Evolutionary conservation across 2,113 vertebrate genomes (phyloP), one percentile per base, ranked within the genome.

Genomic region (Neotoma lepida): DNA sequence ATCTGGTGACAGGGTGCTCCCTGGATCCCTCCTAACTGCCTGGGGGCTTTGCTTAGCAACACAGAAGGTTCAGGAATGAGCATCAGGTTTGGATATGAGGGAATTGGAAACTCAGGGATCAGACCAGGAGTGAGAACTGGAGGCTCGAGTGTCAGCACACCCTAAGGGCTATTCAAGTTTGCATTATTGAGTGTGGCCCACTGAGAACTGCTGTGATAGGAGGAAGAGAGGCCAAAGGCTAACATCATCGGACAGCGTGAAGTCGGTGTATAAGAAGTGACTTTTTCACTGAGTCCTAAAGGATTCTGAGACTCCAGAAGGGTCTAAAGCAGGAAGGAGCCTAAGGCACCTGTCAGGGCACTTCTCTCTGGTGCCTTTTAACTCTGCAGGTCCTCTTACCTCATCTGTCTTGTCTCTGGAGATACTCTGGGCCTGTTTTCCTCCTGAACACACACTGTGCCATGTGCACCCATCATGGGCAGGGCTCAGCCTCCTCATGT

Each of bases 191-290:
- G 0, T 12, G 41, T 30, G n/a, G 4, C 8, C 64, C 18, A 0
- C 10, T 14, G 22, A n/a, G 44, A 58, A 17, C 9, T 7, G 20
- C 7, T 14, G 12, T 33, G 2, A 20, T 22, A 0, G 33, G 35
- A 13, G 15, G 49, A 20, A 41, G 28, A 5, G 39, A 0, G 15
- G 3, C 30, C 20, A 8, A 3, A 1, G 30, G 61, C 28, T 6
- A 0, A 7, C 4, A 2, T 24, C 46, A 2, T 10, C 10, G 1
- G n/a, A 30, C 8, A 15, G 70, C 0, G 0, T 0, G n/a, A 66
- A 10, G 28, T 26, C n/a, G 6, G 15, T 39, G 35, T 6, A 18
- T 18, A 9, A 33, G 44, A 5, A 70, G 63, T 1, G 44, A 14
- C 14, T 0, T 70, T 35, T 7, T 41, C 54, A 66, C 22, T 1